Conservation (phyloP, 2,888 invertebrate genomes). For the Arenicola marina region DNA sequence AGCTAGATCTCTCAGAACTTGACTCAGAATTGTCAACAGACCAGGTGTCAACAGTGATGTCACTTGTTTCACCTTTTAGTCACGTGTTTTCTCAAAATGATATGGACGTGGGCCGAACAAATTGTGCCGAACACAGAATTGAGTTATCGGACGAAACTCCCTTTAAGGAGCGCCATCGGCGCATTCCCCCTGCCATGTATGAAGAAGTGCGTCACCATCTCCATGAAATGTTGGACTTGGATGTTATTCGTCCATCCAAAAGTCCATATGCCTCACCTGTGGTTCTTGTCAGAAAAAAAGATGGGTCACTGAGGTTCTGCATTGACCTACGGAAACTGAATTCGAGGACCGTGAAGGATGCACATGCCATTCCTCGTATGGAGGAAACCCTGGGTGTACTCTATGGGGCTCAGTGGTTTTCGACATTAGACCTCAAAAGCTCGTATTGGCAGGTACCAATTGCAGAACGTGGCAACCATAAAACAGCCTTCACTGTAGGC, state of each 20-base stretch:
- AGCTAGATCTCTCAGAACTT: no score
- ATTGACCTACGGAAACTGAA: background rate
- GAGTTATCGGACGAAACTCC: background rate
- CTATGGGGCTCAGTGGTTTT: background rate
- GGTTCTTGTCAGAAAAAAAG: background rate
- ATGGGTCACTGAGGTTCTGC: background rate
- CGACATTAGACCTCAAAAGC: background rate
- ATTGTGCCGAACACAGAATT: background rate
- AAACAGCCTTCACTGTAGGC: slow-evolving; percentile 1
- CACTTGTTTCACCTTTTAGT: no score
- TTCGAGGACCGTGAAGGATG: background rate
- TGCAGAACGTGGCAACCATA: background rate
- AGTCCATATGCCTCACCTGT: background rate
- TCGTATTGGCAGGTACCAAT: background rate
- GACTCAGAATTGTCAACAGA: no score
- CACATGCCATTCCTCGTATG: background rate
- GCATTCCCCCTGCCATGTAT: background rate
- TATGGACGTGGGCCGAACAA: background rate
- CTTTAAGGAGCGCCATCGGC: background rate
- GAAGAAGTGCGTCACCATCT: background rate
- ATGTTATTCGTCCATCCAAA: background rate
- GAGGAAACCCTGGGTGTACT: background rate
- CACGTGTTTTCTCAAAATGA: background rate
- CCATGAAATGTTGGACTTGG: background rate
- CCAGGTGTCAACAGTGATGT: no score